These are phyloP conservation scores for Gastrophryne carolinensis DNA, from an alignment of 2,797 vertebrate species.

Conservation along the genomic window DNA sequence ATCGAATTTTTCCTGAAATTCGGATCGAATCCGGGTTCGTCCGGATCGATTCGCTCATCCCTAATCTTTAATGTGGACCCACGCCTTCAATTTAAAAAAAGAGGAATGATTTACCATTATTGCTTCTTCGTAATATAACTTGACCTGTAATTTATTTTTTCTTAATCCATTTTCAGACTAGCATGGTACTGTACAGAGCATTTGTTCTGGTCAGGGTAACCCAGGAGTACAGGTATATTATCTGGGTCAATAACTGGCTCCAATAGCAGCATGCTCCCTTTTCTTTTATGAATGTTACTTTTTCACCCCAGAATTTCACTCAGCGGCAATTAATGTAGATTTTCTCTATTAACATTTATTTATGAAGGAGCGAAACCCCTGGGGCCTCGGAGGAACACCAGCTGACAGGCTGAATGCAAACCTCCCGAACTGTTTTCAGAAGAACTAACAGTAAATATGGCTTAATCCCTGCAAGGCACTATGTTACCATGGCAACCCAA, in stretches of 20 bases:
- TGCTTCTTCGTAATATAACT: too few relatives aligned
- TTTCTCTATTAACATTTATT: background rate
- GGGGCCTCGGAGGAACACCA: background rate
- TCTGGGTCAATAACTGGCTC: background rate
- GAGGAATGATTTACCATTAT: too few relatives aligned
- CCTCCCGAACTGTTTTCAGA: background rate
- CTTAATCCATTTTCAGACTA: too few relatives aligned
- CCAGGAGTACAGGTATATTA: background rate
- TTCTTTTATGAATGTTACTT: background rate
- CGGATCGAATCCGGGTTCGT: too few relatives aligned
- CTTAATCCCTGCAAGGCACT: background rate
- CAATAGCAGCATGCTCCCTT: background rate
- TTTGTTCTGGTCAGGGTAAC: too few relatives aligned
- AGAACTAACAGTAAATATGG: background rate
- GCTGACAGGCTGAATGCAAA: conserved; percentile 8
- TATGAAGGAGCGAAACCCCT: background rate
- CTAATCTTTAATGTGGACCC: too few relatives aligned
- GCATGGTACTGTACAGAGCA: too few relatives aligned
- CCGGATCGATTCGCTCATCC: too few relatives aligned
- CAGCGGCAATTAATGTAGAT: background rate
- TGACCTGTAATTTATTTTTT: too few relatives aligned
- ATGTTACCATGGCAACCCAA: conserved; percentile 7
- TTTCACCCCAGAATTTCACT: background rate
- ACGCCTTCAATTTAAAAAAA: too few relatives aligned
- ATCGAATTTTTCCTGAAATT: too few relatives aligned